phyloP scores from a whole-genome alignment of 2,888 invertebrate species.

The Protophormia terraenovae region DNA sequence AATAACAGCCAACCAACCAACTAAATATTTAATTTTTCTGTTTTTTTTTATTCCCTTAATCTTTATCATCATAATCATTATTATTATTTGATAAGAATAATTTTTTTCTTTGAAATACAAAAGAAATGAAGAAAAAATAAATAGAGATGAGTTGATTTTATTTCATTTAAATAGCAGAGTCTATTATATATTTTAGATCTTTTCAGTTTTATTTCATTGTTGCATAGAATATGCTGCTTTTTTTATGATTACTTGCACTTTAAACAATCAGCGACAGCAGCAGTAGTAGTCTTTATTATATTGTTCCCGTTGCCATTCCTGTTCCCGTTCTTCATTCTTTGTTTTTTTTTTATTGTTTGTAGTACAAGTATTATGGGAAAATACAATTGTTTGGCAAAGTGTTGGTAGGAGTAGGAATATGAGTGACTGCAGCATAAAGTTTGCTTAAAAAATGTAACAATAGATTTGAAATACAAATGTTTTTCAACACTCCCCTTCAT shows the following conservation, averaged over 20 bases:
- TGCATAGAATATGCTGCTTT: constrained; percentile 7
- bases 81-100: neutral
- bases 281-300: neutral
- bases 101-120: neutral
- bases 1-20: neutral
- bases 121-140: neutral
- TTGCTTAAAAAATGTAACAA: constrained; percentile 18
- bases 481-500: neutral
- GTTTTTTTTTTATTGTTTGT: neutral
- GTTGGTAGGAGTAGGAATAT: neutral
- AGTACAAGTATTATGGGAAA: constrained; percentile 29
- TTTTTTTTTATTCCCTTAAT: neutral
- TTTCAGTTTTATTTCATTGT: neutral
- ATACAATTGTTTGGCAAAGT: neutral
- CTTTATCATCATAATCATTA: neutral
- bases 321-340: neutral
- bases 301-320: constrained; percentile 17
- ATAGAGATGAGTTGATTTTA: neutral
- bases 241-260: constrained; percentile 46
- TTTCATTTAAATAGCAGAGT: constrained; percentile 4
- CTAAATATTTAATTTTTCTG: neutral
- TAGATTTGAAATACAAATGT: constrained; percentile 24
- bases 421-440: neutral
- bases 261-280: constrained; percentile 31
- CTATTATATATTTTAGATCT: neutral